These are phyloP conservation scores for Agraylea sexmaculata DNA, from an alignment of 1,140 invertebrate genomes.

Conservation along the genomic window DNA sequence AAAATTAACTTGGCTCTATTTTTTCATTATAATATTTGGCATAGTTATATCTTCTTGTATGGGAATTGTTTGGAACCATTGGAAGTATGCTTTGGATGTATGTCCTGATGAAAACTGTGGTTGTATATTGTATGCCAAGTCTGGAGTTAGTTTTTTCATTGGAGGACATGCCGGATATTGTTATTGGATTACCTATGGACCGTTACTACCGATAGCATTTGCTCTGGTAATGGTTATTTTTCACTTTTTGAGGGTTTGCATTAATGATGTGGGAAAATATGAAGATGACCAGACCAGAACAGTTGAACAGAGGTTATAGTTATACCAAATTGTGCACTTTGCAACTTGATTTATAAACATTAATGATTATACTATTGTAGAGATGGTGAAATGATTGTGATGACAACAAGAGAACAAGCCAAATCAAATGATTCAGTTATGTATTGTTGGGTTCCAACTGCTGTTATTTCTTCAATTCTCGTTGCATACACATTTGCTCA, in stretches of 20 bases:
- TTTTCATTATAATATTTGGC: conserved; percentile 35
- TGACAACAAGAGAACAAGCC: conserved; percentile 39
- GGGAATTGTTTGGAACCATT: conserved; percentile 51
- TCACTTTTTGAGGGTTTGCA: conserved; percentile 54
- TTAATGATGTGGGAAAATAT: conserved; percentile 41
- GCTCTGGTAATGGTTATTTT: conserved; percentile 45
- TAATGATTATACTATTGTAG: conserved; percentile 26
- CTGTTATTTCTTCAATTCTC: conserved; percentile 43
- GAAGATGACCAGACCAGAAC: conserved; percentile 37
- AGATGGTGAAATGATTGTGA: conserved; percentile 45
- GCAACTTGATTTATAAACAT: neutral
- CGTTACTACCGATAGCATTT: conserved; percentile 42
- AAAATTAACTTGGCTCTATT: conserved; percentile 42
- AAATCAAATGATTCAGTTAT: conserved; percentile 36
- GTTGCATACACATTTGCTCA: conserved; percentile 47
- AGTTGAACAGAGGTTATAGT: conserved; percentile 43
- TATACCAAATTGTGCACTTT: conserved; percentile 1
- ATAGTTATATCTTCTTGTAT: conserved; percentile 41
- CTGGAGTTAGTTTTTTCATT: conserved; percentile 46
- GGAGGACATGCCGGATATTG: conserved; percentile 53
- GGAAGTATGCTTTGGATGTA: conserved; percentile 48
- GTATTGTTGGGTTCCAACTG: conserved; percentile 49
- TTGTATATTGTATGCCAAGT: conserved; percentile 52
- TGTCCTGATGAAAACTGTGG: conserved; percentile 52
- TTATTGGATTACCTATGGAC: conserved; percentile 46